phyloP scores from a whole-genome alignment of 2,113 vertebrate species.

The Enhydra lutris region DNA sequence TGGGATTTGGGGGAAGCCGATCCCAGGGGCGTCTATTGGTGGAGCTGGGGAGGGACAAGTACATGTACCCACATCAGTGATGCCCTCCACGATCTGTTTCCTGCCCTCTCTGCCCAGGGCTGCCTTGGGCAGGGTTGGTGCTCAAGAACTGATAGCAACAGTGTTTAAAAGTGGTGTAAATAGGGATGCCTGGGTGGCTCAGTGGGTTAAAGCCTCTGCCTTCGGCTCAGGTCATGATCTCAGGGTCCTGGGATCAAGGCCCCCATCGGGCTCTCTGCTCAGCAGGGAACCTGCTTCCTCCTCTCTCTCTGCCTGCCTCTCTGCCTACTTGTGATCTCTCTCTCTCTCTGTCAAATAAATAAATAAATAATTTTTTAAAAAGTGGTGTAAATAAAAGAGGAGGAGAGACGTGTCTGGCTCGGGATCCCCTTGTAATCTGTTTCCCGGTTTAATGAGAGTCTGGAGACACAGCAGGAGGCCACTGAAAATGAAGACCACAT shows the following conservation, averaged over 20 bases:
- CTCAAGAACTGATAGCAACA: background rate
- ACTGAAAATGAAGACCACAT: background rate
- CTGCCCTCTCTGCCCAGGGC: background rate
- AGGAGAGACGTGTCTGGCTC: background rate
- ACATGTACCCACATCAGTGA: accelerated
- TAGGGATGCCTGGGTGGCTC: background rate
- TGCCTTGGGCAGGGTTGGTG: background rate
- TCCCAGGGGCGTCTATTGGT: no score
- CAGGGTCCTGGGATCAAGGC: no score
- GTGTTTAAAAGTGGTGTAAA: background rate
- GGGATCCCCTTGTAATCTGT: slow-evolving; percentile 1
- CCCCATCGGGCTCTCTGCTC: no score
- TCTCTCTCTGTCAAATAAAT: no score
- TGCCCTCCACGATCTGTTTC: background rate
- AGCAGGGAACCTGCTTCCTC: no score
- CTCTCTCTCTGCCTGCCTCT: no score
- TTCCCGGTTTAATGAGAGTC: background rate
- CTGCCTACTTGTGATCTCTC: no score
- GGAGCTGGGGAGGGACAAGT: background rate
- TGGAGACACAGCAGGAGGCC: slow-evolving; percentile 31
- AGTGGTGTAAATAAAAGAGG: slow-evolving; percentile 11
- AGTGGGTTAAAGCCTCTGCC: no score
- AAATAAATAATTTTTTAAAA: no score
- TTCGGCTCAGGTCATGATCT: no score
- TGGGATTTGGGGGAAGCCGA: no score